A percentile compares a stretch with the other conserved stretches of the same genome.
These are phyloP conservation scores for Neolamprologus modestus DNA, from an alignment of 2,113 vertebrate species.

Conservation along the genomic window DNA sequence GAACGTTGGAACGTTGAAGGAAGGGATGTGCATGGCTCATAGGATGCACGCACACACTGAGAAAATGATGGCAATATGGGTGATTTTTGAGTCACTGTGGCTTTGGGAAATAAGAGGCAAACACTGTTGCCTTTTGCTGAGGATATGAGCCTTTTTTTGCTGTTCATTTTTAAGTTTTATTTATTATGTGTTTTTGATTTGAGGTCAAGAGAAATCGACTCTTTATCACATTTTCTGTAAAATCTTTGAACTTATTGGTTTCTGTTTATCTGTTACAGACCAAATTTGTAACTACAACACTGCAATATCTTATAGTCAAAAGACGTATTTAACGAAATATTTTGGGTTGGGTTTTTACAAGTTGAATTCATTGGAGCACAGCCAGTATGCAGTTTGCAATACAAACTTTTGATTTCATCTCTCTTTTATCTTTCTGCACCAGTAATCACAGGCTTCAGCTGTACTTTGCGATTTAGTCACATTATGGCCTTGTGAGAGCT, in stretches of 20 bases:
- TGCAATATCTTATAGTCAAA: background rate
- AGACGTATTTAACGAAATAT: background rate
- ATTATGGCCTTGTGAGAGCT: background rate
- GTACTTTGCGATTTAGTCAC: background rate
- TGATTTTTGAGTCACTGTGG: constrained; percentile 23
- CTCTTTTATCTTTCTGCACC: background rate
- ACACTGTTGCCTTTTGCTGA: background rate
- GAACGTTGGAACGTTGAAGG: background rate
- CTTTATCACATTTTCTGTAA: background rate
- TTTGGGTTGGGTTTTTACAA: background rate
- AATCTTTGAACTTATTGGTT: background rate
- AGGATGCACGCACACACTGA: background rate
- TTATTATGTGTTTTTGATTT: background rate
- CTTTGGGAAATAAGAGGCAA: constrained; percentile 1
- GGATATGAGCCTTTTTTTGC: background rate
- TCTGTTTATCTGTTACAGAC: background rate
- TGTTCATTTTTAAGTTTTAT: background rate
- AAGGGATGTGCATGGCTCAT: background rate
- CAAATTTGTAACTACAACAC: background rate
- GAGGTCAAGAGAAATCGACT: background rate
- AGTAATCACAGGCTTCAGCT: background rate
- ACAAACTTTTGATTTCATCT: background rate
- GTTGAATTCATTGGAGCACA: background rate
- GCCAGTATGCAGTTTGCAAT: background rate
- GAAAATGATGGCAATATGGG: background rate